phyloP scores from a whole-genome alignment of 2,797 vertebrate genomes.

The Avahi laniger region DNA sequence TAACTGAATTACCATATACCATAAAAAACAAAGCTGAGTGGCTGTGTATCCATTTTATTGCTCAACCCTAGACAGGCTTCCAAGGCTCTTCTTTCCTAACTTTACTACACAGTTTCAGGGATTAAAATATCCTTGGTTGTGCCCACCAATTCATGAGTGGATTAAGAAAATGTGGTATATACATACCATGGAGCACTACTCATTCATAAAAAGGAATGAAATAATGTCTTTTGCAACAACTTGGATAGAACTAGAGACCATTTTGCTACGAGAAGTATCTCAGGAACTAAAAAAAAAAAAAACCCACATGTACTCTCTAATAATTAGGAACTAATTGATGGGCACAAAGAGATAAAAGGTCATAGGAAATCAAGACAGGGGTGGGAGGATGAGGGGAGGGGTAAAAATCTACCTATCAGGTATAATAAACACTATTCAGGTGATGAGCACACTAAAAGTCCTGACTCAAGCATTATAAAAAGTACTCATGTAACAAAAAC shows the following conservation, averaged over 20 bases:
- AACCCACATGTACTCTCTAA: not conserved
- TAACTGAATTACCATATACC: not conserved
- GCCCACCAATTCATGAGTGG: no score
- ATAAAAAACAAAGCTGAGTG: not conserved
- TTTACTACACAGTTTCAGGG: not conserved
- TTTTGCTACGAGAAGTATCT: not conserved
- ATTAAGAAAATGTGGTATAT: not conserved
- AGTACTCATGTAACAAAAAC: not conserved
- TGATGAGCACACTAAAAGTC: no score
- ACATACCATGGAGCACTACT: not conserved
- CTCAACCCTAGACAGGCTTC: not conserved
- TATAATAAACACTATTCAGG: not conserved
- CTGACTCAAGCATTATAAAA: no score
- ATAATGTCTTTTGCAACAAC: not conserved
- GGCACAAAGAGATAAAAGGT: not conserved
- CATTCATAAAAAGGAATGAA: not conserved
- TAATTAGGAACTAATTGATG: not conserved
- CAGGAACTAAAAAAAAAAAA: not conserved
- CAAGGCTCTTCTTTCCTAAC: not conserved
- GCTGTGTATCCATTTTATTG: not conserved
- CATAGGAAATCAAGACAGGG: not conserved
- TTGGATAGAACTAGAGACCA: not conserved
- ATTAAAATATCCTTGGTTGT: not conserved
- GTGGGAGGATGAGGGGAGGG: not conserved
- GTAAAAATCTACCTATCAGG: not conserved